These are phyloP conservation scores for Chloebia gouldiae DNA, from an alignment of 2,113 vertebrate species.

Conservation along the genomic window DNA sequence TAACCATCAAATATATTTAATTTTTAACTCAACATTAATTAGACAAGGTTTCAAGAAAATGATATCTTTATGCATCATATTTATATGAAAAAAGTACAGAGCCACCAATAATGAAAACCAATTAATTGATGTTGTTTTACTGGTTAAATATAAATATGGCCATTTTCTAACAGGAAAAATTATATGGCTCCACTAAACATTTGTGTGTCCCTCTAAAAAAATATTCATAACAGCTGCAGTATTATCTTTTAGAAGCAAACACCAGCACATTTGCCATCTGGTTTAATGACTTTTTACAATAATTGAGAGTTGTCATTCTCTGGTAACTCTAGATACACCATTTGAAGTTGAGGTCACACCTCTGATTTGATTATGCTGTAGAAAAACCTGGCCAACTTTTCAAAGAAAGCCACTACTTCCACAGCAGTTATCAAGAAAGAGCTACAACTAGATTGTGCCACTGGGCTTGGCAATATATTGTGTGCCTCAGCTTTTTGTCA, in stretches of 20 bases:
- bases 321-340: conserved; percentile 36
- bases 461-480: background rate
- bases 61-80: background rate
- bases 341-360: conserved; percentile 9
- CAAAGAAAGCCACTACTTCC: background rate
- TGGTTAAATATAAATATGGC: background rate
- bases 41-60: background rate
- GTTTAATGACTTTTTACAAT: conserved; percentile 43
- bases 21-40: background rate
- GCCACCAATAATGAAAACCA: background rate
- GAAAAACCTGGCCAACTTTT: background rate
- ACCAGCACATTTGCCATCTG: conserved; percentile 58
- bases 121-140: conserved; percentile 5
- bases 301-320: conserved; percentile 42
- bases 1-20: background rate
- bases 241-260: conserved; percentile 58
- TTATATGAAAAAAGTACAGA: conserved; percentile 1
- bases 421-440: background rate
- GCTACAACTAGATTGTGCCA: background rate
- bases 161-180: conserved; percentile 43
- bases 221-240: conserved; percentile 38
- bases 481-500: background rate
- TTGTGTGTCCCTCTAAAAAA: conserved; percentile 42
- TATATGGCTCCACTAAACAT: conserved; percentile 30
- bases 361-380: background rate